Conservation (phyloP, 2,888 invertebrate genomes). For the Limenitis camilla region DNA sequence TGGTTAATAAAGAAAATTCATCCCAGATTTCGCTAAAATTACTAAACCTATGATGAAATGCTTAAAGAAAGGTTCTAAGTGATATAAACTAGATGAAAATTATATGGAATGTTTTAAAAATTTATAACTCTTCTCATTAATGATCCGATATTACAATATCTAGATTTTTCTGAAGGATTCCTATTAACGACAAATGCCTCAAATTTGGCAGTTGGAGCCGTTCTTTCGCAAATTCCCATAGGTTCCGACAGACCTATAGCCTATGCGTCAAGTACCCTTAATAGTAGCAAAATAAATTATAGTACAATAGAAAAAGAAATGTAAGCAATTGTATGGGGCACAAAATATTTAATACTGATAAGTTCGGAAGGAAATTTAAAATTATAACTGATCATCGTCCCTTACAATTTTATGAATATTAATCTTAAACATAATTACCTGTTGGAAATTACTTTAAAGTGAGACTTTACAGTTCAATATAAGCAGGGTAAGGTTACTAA, state of each 20-base stretch:
- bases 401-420: background rate
- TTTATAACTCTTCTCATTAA: slow-evolving; percentile 21
- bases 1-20: slow-evolving; percentile 17
- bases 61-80: slow-evolving; percentile 16
- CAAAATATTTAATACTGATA: background rate
- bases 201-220: slow-evolving; percentile 22
- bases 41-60: slow-evolving; percentile 21
- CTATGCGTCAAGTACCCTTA: slow-evolving; percentile 26
- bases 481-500: no score
- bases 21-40: slow-evolving; percentile 10
- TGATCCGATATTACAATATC: slow-evolving; percentile 35
- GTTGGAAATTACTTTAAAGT: background rate
- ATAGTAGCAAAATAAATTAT: slow-evolving; percentile 25
- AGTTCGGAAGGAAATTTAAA: background rate
- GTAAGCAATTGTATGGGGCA: slow-evolving; percentile 34
- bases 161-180: slow-evolving; percentile 32
- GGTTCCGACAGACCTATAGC: slow-evolving; percentile 25
- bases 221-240: slow-evolving; percentile 26
- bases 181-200: slow-evolving; percentile 25
- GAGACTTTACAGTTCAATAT: no score
- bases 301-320: slow-evolving; percentile 37
- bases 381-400: background rate
- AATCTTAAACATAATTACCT: background rate
- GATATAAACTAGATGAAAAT: no score
- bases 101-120: background rate